A percentile compares a stretch with the other conserved stretches of the same genome.
These are phyloP conservation scores for Percina caprodes DNA, from an alignment of 2,113 vertebrate genomes.

Conservation along the genomic window DNA sequence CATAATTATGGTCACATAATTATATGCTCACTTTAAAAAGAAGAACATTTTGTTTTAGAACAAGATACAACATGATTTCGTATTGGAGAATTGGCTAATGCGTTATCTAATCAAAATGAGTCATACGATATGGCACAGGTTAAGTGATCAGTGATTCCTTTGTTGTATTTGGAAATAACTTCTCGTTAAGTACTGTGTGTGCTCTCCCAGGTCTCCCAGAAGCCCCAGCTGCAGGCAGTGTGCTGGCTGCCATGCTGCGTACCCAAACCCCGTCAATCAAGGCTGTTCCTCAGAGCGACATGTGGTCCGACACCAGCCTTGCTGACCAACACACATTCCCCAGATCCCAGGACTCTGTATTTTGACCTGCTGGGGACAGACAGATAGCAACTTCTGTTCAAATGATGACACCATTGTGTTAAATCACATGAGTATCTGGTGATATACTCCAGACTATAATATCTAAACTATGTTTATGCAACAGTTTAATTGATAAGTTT, in stretches of 20 bases:
- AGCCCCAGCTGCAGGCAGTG: constrained; percentile 11
- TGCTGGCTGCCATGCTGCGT: constrained; percentile 64
- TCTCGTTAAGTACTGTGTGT: background rate
- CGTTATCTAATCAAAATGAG: background rate
- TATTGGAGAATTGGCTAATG: background rate
- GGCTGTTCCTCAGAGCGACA: constrained; percentile 27
- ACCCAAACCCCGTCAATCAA: constrained; percentile 41
- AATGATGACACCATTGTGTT: background rate
- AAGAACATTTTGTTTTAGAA: background rate
- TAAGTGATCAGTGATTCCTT: background rate
- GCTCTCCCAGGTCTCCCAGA: constrained; percentile 30
- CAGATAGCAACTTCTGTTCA: constrained; percentile 34
- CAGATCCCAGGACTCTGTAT: constrained; percentile 51
- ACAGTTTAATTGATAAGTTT: background rate
- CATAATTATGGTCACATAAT: too few relatives aligned
- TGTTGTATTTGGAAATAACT: background rate
- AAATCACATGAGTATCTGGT: background rate
- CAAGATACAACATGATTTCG: background rate
- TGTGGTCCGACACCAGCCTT: background rate
- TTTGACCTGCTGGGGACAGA: constrained; percentile 36
- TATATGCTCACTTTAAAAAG: background rate
- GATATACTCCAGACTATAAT: background rate
- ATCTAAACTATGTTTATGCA: background rate
- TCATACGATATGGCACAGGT: background rate
- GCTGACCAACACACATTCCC: constrained; percentile 30